A percentile compares a stretch with the other conserved stretches of the same genome.
phyloP scores from a whole-genome alignment of 2,113 vertebrate species.

The Progne subis region DNA sequence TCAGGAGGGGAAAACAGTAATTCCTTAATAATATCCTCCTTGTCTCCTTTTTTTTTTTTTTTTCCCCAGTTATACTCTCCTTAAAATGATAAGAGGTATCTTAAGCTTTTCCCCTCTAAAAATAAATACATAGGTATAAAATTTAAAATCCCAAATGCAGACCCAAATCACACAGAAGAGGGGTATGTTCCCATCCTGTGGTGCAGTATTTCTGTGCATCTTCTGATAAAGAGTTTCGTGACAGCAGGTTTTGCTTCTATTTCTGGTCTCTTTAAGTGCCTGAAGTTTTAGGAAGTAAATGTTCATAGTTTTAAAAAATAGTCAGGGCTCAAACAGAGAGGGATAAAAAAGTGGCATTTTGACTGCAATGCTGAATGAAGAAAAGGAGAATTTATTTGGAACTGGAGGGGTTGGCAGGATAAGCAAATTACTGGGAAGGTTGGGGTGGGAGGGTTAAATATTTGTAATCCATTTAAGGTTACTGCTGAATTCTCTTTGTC shows the following conservation, averaged over 20 bases:
- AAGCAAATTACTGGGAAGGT: neutral
- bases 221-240: neutral
- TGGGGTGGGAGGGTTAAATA: neutral
- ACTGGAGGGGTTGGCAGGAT: neutral
- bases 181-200: neutral
- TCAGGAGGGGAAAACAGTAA: neutral
- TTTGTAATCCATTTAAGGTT: neutral
- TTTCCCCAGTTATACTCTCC: neutral
- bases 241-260: neutral
- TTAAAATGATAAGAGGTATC: neutral
- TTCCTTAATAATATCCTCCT: neutral
- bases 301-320: neutral
- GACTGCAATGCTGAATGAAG: neutral
- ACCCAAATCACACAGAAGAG: neutral
- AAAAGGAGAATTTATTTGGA: neutral
- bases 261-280: neutral
- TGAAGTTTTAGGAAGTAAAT: neutral
- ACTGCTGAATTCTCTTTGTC: neutral
- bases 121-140: neutral
- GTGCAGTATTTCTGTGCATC: neutral
- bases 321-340: neutral
- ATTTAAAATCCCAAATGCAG: neutral
- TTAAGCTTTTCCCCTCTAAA: neutral
- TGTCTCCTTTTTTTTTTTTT: neutral
- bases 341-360: neutral